Conservation (phyloP, 2,888 invertebrate species). For the Dynastes tityus region DNA sequence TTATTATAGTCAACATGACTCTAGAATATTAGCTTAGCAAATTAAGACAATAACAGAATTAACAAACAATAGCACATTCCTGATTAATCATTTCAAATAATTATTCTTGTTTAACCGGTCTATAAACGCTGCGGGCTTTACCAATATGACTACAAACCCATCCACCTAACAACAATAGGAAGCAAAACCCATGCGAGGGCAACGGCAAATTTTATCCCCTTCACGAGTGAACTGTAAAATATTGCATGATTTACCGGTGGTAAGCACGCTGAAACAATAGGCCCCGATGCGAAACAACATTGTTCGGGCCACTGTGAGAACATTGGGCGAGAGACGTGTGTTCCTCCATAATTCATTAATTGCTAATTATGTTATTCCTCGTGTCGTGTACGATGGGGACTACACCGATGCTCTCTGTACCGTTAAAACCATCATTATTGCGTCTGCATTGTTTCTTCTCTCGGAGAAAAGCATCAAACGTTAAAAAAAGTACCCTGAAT, state of each 20-base stretch:
- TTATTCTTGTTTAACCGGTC: too few species aligned
- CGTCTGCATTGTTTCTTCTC: slow-evolving; percentile 23
- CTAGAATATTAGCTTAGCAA: too few species aligned
- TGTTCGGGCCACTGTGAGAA: slow-evolving; percentile 2
- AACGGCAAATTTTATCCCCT: slow-evolving; percentile 3
- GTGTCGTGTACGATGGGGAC: slow-evolving; percentile 18
- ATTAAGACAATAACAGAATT: too few species aligned
- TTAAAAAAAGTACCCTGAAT: not conserved
- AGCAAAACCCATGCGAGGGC: not conserved
- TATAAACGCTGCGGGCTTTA: not conserved
- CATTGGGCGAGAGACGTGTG: not conserved
- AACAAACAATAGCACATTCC: too few species aligned
- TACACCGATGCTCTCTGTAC: slow-evolving; percentile 30
- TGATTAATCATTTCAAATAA: too few species aligned
- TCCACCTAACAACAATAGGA: not conserved
- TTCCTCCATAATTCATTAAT: slow-evolving; percentile 40
- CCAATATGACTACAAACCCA: not conserved
- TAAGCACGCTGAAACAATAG: slow-evolving; percentile 6
- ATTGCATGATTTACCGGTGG: slow-evolving; percentile 10
- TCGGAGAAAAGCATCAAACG: not conserved
- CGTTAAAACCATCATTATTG: slow-evolving; percentile 33
- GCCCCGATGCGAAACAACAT: not conserved
- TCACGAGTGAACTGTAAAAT: slow-evolving; percentile 7
- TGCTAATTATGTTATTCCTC: slow-evolving; percentile 43
- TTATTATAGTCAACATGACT: too few species aligned